These are phyloP conservation scores for Oasisia sp. DNA, from an alignment of 2,888 invertebrate species.

Conservation along the genomic window DNA sequence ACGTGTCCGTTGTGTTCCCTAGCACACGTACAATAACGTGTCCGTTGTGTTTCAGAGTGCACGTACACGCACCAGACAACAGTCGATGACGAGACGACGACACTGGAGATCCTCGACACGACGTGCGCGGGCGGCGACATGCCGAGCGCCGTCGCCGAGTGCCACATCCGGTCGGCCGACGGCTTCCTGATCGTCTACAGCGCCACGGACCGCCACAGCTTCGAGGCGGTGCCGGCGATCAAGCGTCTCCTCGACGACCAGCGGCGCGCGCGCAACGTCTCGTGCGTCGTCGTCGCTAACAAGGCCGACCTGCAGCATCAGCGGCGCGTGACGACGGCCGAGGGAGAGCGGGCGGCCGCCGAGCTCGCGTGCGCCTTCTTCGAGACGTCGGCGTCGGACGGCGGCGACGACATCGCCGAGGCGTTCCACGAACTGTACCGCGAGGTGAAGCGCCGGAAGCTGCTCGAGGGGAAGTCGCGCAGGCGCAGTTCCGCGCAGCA, in stretches of 20 bases:
- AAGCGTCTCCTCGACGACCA: conserved; percentile 56
- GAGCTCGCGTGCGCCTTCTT: conserved; percentile 61
- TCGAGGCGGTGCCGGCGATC: conserved; percentile 49
- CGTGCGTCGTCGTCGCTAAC: conserved; percentile 60
- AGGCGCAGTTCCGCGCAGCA: conserved; percentile 24
- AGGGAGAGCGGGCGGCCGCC: conserved; percentile 57
- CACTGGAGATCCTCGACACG: conserved; percentile 62
- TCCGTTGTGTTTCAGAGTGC: conserved; percentile 32
- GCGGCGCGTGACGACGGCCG: conserved; percentile 49
- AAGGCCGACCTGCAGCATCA: conserved; percentile 57
- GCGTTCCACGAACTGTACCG: conserved; percentile 62
- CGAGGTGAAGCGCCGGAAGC: conserved; percentile 46
- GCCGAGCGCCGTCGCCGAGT: conserved; percentile 46
- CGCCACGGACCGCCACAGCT: conserved; percentile 58
- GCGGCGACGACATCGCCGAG: conserved; percentile 59
- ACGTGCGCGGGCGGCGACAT: conserved; percentile 39
- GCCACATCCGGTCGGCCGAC: conserved; percentile 60
- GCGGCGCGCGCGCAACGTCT: conserved; percentile 52
- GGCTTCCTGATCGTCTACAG: conserved; percentile 61
- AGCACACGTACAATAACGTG: too few species aligned
- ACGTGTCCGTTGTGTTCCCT: conserved; percentile 19
- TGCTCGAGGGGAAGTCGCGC: conserved; percentile 19
- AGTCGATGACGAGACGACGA: conserved; percentile 57
- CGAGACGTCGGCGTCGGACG: conserved; percentile 63
- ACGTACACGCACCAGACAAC: conserved; percentile 36